phyloP scores from a whole-genome alignment of 1,140 invertebrate genomes.

The Nasonia vitripennis region DNA sequence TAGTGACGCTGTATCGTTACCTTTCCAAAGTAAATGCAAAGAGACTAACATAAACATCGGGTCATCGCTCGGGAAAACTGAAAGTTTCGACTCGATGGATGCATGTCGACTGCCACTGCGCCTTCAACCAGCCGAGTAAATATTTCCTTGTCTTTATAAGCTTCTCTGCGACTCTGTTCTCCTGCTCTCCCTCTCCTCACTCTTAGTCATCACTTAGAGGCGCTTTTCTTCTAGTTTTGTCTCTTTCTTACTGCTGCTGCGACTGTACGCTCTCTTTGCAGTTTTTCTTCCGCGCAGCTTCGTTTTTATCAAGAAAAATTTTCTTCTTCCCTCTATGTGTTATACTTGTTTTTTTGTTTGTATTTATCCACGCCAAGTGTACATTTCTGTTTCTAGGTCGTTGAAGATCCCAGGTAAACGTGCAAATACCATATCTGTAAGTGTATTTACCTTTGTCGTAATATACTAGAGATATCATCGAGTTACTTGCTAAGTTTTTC shows the following conservation, averaged over 20 bases:
- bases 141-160: slow-evolving; percentile 33
- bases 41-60: slow-evolving; percentile 40
- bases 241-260: background rate
- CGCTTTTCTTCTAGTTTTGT: background rate
- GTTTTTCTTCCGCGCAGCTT: background rate
- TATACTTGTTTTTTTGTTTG: slow-evolving; percentile 15
- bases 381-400: background rate
- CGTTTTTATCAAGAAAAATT: slow-evolving; percentile 18
- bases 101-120: background rate
- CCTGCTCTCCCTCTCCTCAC: background rate
- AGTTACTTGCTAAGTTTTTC: no score
- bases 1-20: background rate
- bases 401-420: background rate
- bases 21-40: slow-evolving; percentile 28
- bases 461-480: no score
- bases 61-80: slow-evolving; percentile 27
- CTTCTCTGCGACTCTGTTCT: background rate
- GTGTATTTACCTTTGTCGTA: no score
- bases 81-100: background rate
- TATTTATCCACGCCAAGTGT: background rate
- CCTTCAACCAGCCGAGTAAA: slow-evolving; percentile 28
- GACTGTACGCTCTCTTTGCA: background rate
- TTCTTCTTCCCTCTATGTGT: background rate
- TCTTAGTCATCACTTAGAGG: background rate
- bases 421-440: background rate